Conservation (phyloP, 1,140 invertebrate species). For the Araneus ventricosus region DNA sequence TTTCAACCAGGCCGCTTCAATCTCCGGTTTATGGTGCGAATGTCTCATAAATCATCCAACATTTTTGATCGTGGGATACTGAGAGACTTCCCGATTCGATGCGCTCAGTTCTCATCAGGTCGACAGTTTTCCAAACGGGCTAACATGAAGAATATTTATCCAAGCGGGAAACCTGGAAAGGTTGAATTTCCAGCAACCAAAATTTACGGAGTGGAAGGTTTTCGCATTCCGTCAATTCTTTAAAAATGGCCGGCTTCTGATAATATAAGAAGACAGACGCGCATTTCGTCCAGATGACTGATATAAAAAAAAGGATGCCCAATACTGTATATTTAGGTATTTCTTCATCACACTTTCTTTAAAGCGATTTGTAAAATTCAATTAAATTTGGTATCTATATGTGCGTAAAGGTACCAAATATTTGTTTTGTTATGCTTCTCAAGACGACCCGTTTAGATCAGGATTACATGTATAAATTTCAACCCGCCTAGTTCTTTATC, state of each 20-base stretch:
- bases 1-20: neutral
- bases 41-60: constrained; percentile 15
- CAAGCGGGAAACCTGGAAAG: constrained; percentile 10
- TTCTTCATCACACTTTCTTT: too few species aligned
- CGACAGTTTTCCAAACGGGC: neutral
- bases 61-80: neutral
- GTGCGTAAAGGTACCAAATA: too few species aligned
- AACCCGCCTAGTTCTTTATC: too few species aligned
- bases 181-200: neutral
- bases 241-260: neutral
- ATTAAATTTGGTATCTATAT: too few species aligned
- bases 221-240: neutral
- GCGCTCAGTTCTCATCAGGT: neutral
- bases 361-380: too few species aligned
- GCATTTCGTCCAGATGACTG: too few species aligned
- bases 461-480: too few species aligned
- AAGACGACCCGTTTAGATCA: too few species aligned
- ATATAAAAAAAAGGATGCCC: too few species aligned
- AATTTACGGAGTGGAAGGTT: neutral
- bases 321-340: too few species aligned
- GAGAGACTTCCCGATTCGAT: neutral
- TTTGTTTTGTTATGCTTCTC: too few species aligned
- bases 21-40: neutral
- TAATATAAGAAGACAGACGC: neutral
- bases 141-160: neutral